Base-by-base conservation (phyloP, 1,140 invertebrate species). In the Pantala flavescens region DNA sequence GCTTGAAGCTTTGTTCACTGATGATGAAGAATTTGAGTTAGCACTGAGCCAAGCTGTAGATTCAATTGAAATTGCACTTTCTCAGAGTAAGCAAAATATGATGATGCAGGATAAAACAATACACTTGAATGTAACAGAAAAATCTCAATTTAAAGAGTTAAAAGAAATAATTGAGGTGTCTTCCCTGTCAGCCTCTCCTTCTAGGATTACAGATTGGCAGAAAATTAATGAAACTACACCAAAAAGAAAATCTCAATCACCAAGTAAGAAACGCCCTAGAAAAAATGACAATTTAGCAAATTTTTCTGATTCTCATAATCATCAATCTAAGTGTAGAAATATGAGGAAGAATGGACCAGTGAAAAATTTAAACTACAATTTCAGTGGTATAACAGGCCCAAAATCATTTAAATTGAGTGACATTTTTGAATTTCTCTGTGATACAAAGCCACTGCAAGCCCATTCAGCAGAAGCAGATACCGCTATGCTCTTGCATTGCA, bases 381-480 rank as follows among this genome's bases (percentile, higher is more conserved):
- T 36, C 28, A 36, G 28, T 36, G 28, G 28, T 5, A 19, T 23
- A 11, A 11, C n/a, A 14, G 0, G 23, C 23, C 72, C 72, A n/a
- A 72, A 9, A n/a, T 83, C 79, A 76, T 89, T 83, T 79, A 85
- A 82, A 78, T 80, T 90, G 42, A 49, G 43, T 14, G 82, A 81
- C 77, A 76, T 90, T n/a, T 89, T 84, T 78, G 79, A 84, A 73
- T 82, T 84, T 70, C 78, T 87, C 14, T 82, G 87, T 21, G 81
- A 83, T 11, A 81, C 79, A 49, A 76, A 81, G 23, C 78, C 84
- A 0, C 24, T 75, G 0, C 79, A 83, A 74, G 79, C 82, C 7
- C 89, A 90, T 80, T 80, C 80, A 43, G 88, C 89, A 23, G 89
- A 90, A 79, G 82, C 80, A 74, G 89, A 90, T 80, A 88, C 87